Evolutionary conservation across 2,113 vertebrate genomes (phyloP).

Genomic region (Istiophorus platypterus): DNA sequence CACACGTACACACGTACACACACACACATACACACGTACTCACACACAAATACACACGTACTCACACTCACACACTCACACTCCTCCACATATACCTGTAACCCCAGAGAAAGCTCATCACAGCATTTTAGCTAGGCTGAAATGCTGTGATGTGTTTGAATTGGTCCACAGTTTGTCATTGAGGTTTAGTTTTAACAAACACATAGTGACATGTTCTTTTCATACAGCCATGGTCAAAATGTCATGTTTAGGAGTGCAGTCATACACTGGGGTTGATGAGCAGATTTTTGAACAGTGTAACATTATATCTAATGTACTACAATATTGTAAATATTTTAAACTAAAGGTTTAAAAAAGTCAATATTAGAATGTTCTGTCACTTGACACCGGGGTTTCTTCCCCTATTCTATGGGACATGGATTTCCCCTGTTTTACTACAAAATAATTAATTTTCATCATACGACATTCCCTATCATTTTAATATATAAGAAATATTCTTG

Average conservation of each 20-base stretch:
- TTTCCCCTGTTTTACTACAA: no score
- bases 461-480: background rate
- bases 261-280: background rate
- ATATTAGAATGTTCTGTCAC: background rate
- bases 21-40: no score
- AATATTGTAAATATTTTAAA: background rate
- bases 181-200: slow-evolving; percentile 22
- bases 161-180: slow-evolving; percentile 7
- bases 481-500: background rate
- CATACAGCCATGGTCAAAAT: background rate
- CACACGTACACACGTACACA: background rate
- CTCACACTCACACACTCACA: background rate
- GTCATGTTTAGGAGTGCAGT: slow-evolving; percentile 11
- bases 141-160: slow-evolving; percentile 37
- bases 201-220: background rate
- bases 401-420: no score
- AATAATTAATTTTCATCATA: background rate
- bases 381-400: background rate
- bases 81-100: background rate
- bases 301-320: background rate
- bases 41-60: background rate
- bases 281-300: background rate
- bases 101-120: slow-evolving; percentile 24
- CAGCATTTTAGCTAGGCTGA: slow-evolving; percentile 28
- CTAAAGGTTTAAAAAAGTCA: background rate